A percentile compares a stretch with the other conserved stretches of the same genome.
These are phyloP conservation scores for Nylanderia fulva DNA, from an alignment of 1,140 invertebrate species.

Conservation along the genomic window DNA sequence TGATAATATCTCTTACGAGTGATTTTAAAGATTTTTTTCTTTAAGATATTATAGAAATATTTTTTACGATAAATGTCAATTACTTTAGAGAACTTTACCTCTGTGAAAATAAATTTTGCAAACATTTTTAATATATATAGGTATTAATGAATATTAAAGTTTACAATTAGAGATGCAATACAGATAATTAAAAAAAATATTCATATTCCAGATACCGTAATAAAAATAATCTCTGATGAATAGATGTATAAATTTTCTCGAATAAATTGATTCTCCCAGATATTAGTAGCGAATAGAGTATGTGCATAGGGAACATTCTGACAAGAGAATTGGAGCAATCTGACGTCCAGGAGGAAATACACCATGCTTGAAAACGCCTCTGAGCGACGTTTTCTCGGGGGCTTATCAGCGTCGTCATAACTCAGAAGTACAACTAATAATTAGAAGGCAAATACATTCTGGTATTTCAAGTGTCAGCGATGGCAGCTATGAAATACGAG, in stretches of 20 bases:
- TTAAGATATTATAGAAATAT: background rate
- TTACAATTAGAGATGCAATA: background rate
- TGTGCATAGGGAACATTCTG: background rate
- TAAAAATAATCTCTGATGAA: background rate
- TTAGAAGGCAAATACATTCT: conserved; percentile 53
- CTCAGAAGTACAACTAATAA: conserved; percentile 56
- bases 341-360: conserved; percentile 6
- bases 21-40: conserved; percentile 12
- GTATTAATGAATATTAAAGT: background rate
- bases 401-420: conserved; percentile 58
- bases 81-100: too few relatives aligned
- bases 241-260: background rate
- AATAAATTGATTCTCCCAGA: background rate
- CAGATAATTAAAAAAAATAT: background rate
- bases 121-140: background rate
- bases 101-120: background rate
- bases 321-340: background rate
- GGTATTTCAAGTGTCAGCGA: conserved; percentile 51
- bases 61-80: background rate
- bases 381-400: conserved; percentile 22
- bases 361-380: background rate
- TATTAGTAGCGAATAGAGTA: background rate
- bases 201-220: too few relatives aligned
- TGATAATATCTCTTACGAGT: conserved; percentile 9
- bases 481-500: conserved; percentile 46